These are phyloP conservation scores for Poicephalus gulielmi DNA, from an alignment of 2,113 vertebrate genomes.

Conservation along the genomic window DNA sequence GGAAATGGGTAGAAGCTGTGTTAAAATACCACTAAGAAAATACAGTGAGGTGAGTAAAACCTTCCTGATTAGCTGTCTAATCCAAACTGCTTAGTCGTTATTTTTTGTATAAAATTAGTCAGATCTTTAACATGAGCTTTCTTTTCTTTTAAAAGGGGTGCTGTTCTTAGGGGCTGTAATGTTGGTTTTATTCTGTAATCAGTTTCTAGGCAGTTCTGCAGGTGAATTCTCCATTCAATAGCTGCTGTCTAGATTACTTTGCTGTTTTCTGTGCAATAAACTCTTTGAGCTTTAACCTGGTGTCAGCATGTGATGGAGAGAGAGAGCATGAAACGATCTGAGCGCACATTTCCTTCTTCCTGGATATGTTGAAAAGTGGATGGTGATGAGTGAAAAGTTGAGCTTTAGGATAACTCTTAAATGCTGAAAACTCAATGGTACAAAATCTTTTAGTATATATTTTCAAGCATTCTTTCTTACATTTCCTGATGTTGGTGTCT, in stretches of 20 bases:
- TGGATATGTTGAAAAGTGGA: background rate
- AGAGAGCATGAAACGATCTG: background rate
- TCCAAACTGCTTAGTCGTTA: background rate
- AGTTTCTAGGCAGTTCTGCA: background rate
- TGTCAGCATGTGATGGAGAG: too few species aligned
- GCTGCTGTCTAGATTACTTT: background rate
- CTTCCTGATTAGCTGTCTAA: background rate
- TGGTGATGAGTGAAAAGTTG: background rate
- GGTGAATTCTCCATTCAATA: background rate
- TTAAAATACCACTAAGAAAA: conserved; percentile 88
- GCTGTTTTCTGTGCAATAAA: background rate
- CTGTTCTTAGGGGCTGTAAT: background rate
- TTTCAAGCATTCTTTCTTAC: background rate
- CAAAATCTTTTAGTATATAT: background rate
- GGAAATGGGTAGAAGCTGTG: conserved; percentile 93
- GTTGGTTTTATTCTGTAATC: background rate
- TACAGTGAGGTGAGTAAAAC: conserved; percentile 83
- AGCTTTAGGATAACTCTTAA: background rate
- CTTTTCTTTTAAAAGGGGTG: background rate
- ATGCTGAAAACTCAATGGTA: background rate
- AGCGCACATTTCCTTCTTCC: background rate
- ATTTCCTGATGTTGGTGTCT: background rate
- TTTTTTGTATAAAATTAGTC: background rate
- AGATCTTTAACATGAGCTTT: background rate
- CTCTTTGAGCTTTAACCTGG: background rate